These are phyloP conservation scores for Digitonthophagus gazella DNA, from an alignment of 2,888 invertebrate genomes.

Conservation along the genomic window DNA sequence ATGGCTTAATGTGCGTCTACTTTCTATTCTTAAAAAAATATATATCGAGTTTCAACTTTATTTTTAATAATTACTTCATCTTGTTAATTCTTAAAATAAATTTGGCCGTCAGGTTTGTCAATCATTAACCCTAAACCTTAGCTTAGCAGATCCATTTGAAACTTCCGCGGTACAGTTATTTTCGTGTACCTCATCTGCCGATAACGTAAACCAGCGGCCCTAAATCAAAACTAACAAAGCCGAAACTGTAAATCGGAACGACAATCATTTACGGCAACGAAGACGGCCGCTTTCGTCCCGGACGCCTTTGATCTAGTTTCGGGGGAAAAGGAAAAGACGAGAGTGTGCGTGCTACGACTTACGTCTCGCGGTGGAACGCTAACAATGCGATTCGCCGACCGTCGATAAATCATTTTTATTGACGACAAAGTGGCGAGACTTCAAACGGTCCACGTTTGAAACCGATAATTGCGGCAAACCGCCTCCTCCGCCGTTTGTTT, in stretches of 20 bases:
- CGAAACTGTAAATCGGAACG: neutral
- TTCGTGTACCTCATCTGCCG: neutral
- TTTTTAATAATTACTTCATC: no score
- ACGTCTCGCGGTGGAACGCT: neutral
- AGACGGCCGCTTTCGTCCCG: neutral
- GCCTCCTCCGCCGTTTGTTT: neutral
- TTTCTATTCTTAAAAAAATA: no score
- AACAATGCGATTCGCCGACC: constrained; percentile 6
- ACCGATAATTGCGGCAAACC: constrained; percentile 1
- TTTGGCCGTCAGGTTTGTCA: no score
- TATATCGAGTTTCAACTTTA: no score
- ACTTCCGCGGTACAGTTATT: neutral
- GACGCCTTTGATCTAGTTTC: constrained; percentile 3
- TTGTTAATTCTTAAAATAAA: no score
- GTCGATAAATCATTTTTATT: constrained; percentile 11
- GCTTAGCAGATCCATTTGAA: neutral
- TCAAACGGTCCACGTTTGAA: constrained; percentile 1
- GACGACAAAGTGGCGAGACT: constrained; percentile 4
- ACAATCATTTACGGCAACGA: neutral
- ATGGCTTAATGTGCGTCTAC: neutral
- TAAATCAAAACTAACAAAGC: neutral
- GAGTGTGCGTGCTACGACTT: neutral
- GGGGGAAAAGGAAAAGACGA: neutral
- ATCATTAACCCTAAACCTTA: neutral
- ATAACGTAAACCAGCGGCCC: neutral